A percentile compares a stretch with the other conserved stretches of the same genome.
phyloP scores from a whole-genome alignment of 1,140 invertebrate species.

The Heliothis subflexa region DNA sequence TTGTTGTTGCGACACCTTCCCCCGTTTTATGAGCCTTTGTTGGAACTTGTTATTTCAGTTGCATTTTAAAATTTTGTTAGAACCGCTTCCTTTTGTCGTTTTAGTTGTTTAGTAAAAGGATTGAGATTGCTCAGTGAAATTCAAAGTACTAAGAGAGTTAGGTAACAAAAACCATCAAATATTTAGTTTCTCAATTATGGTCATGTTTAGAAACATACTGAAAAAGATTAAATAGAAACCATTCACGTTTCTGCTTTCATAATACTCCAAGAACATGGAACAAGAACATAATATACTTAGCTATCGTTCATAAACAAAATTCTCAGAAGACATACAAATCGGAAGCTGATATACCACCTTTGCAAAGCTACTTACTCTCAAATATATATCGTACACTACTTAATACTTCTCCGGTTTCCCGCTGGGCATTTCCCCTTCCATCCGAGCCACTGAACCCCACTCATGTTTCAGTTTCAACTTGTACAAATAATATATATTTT shows the following conservation, averaged over 20 bases:
- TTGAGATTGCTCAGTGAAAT: background rate
- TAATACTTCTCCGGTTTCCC: conserved; percentile 24
- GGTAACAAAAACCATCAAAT: background rate
- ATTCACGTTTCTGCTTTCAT: too few relatives aligned
- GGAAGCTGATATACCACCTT: background rate
- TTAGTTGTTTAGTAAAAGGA: background rate
- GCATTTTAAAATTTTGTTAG: conserved; percentile 10
- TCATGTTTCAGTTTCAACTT: conserved; percentile 24
- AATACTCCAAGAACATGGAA: too few relatives aligned
- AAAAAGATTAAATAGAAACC: too few relatives aligned
- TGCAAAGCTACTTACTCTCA: conserved; percentile 2
- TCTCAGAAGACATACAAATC: background rate
- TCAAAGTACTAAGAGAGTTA: background rate
- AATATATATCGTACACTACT: conserved; percentile 7
- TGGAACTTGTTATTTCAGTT: conserved; percentile 21
- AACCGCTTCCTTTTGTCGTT: background rate
- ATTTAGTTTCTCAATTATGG: too few relatives aligned
- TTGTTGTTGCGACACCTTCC: conserved; percentile 3
- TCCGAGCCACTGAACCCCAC: conserved; percentile 1
- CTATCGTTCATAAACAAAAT: background rate
- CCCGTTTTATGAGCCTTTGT: conserved; percentile 15
- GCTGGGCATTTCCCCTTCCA: conserved; percentile 17
- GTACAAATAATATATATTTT: conserved; percentile 27
- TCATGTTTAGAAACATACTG: too few relatives aligned
- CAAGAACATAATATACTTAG: too few relatives aligned